Percentiles rank a stretch among this genome's conserved stretches.
Evolutionary conservation across 2,797 vertebrate genomes (phyloP).

Genomic region (Antrozous pallidus): DNA sequence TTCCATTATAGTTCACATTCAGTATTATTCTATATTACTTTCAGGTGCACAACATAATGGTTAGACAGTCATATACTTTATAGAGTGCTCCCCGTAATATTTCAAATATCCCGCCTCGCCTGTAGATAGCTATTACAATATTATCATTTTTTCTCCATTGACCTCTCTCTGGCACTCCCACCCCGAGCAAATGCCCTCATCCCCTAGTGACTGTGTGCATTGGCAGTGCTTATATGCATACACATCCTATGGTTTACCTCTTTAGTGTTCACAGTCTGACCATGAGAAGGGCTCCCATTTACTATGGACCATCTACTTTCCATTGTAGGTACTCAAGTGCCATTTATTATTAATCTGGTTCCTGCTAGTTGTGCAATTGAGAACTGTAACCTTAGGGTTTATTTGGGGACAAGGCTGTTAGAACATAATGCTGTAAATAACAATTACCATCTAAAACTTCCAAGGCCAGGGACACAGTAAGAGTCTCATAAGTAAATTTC

Average conservation of each 20-base stretch:
- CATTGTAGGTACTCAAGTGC: neutral
- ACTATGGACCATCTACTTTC: neutral
- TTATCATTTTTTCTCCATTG: no score
- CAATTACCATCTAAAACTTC: neutral
- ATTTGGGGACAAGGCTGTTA: neutral
- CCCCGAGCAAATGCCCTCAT: no score
- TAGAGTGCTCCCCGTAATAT: no score
- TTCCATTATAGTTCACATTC: no score
- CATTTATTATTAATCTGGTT: neutral
- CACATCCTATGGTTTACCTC: neutral
- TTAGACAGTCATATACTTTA: no score
- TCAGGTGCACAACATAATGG: no score
- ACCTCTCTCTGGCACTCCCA: no score
- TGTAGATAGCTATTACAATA: no score
- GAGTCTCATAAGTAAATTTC: neutral
- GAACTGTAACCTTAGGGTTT: neutral
- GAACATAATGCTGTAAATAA: neutral
- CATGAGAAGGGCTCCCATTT: neutral
- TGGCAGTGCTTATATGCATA: no score
- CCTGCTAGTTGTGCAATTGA: neutral
- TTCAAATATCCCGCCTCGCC: no score
- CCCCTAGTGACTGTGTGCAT: no score
- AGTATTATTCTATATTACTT: no score
- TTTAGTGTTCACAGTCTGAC: neutral
- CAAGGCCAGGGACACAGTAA: neutral